These are phyloP conservation scores for Anas georgica DNA, from an alignment of 2,797 vertebrate genomes.

Conservation along the genomic window DNA sequence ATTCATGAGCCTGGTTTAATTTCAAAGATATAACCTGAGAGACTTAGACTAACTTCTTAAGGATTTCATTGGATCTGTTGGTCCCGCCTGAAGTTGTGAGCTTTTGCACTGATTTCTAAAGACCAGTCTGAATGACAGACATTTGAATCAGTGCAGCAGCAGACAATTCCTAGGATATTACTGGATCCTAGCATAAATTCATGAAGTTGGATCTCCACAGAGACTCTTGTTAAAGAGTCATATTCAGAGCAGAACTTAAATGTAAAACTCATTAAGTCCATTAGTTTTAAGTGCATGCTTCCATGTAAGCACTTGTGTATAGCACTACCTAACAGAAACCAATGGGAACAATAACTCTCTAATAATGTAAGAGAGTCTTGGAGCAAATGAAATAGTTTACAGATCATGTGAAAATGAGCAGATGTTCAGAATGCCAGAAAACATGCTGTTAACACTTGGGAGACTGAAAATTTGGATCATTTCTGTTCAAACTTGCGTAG, in stretches of 20 bases:
- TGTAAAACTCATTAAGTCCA: neutral
- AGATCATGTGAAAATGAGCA: neutral
- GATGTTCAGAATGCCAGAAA: neutral
- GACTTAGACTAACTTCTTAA: neutral
- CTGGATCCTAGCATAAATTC: neutral
- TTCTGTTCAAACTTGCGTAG: neutral
- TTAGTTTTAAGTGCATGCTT: neutral
- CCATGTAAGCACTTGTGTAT: neutral
- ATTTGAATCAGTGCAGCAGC: neutral
- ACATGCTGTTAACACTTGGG: neutral
- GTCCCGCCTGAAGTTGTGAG: neutral
- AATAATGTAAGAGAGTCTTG: neutral
- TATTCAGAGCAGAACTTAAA: neutral
- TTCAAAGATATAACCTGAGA: neutral
- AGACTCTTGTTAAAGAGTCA: neutral
- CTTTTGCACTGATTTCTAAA: neutral
- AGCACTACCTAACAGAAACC: neutral
- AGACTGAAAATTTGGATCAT: neutral
- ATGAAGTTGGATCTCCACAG: neutral
- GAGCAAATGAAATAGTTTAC: neutral
- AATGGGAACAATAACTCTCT: neutral
- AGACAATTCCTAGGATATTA: neutral
- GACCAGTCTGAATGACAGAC: neutral
- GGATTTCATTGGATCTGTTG: neutral
- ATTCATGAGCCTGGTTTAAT: neutral